Conservation (phyloP, 2,888 invertebrate genomes). For the Ennomos erosarius region DNA sequence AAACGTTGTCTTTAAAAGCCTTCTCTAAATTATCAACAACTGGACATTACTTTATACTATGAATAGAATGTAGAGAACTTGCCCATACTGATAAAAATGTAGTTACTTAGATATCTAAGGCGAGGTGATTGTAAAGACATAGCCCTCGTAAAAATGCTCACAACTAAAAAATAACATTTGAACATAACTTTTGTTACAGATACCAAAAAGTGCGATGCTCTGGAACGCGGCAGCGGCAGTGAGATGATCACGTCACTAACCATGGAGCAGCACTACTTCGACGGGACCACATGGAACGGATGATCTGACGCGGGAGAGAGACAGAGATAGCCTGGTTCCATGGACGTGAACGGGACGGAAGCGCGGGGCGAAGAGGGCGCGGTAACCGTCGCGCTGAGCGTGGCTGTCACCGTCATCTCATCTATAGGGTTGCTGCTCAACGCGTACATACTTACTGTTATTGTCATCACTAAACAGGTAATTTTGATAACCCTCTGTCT, state of each 20-base stretch:
- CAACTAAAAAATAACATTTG: no score
- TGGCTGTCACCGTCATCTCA: constrained; percentile 89
- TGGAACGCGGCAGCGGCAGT: constrained; percentile 79
- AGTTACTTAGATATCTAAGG: no score
- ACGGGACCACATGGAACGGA: constrained; percentile 53
- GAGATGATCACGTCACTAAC: constrained; percentile 63
- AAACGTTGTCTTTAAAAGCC: no score
- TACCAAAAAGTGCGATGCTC: constrained; percentile 61
- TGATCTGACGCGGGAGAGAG: constrained; percentile 54
- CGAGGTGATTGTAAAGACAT: no score
- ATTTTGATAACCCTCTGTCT: no score
- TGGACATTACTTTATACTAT: no score
- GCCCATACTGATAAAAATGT: no score
- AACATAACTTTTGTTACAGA: constrained; percentile 50
- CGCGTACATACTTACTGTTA: constrained; percentile 89
- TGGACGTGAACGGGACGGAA: constrained; percentile 81
- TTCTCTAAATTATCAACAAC: no score
- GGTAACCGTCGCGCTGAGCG: constrained; percentile 87
- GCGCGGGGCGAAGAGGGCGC: constrained; percentile 82
- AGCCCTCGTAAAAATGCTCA: no score
- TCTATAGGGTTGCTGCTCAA: constrained; percentile 90
- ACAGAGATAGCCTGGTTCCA: constrained; percentile 54
- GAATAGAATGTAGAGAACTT: no score
- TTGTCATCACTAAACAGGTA: constrained; percentile 90
- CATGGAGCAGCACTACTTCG: constrained; percentile 42